Evolutionary conservation across 2,888 invertebrate genomes (phyloP).

Genomic region (Oegoconia quadripuncta): DNA sequence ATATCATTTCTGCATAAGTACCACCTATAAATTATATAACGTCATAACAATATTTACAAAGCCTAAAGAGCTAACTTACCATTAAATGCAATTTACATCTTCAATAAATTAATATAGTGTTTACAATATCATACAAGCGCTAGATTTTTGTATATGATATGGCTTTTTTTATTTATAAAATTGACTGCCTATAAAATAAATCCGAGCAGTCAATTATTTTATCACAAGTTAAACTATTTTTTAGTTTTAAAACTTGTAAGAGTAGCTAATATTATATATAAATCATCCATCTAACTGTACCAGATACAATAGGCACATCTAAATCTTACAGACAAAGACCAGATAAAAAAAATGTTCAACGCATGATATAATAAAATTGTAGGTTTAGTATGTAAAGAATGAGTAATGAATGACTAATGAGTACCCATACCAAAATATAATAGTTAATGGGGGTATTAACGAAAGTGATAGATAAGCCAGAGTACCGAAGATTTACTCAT

Average conservation of each 20-base stretch:
- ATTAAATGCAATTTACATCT: slow-evolving; percentile 76
- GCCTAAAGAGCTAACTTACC: slow-evolving; percentile 75
- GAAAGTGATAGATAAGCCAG: slow-evolving; percentile 26
- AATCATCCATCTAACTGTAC: neutral
- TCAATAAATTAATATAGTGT: slow-evolving; percentile 74
- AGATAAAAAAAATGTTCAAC: no score
- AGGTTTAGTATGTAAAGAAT: no score
- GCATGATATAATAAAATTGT: no score
- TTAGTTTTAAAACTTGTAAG: slow-evolving; percentile 19
- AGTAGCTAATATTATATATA: no score
- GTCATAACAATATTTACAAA: slow-evolving; percentile 79
- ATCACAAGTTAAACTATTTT: slow-evolving; percentile 20
- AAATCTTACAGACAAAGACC: no score
- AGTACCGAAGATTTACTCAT: slow-evolving; percentile 6
- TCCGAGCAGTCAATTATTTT: slow-evolving; percentile 47
- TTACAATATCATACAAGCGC: slow-evolving; percentile 77
- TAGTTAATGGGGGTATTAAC: slow-evolving; percentile 25
- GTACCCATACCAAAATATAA: neutral
- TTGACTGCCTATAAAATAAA: slow-evolving; percentile 58
- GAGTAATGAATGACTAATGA: no score
- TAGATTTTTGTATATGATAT: slow-evolving; percentile 74
- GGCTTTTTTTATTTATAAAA: slow-evolving; percentile 62
- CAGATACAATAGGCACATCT: neutral
- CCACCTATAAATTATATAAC: slow-evolving; percentile 80
- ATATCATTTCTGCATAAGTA: slow-evolving; percentile 57